phyloP scores from a whole-genome alignment of 2,888 invertebrate genomes.

The Sepiola atlantica region DNA sequence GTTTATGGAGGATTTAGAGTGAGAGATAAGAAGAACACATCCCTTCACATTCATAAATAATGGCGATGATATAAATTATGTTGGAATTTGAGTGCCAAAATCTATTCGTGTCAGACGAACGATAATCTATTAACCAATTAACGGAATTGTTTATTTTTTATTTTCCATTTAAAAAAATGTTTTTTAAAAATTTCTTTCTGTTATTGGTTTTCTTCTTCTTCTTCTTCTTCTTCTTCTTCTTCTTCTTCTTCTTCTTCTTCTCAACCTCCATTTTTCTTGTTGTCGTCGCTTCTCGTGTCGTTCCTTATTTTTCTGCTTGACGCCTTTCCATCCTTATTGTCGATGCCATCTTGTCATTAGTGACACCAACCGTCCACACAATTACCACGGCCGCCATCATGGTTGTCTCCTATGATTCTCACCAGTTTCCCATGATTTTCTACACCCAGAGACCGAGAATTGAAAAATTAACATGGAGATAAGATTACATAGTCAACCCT shows the following conservation, averaged over 20 bases:
- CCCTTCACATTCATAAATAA: no score
- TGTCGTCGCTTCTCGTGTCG: not conserved
- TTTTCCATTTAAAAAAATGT: no score
- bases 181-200: no score
- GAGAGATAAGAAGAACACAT: no score
- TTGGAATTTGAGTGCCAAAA: no score
- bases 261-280: not conserved
- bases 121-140: no score
- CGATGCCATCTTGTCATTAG: not conserved
- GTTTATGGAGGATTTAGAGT: no score
- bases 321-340: not conserved
- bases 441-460: not conserved
- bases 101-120: no score
- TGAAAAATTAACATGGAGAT: not conserved
- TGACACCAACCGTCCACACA: not conserved
- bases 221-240: no score
- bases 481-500: not conserved
- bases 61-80: no score
- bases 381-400: not conserved
- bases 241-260: not conserved
- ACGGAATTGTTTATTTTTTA: no score
- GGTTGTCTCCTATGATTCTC: not conserved
- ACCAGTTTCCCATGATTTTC: not conserved
- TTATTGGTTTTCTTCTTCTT: no score
- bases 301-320: not conserved